Percentiles rank a stretch among this genome's conserved stretches.
Evolutionary conservation across 23 tunicate genomes (phyloP).

Genomic region (Ascidia mentula): DNA sequence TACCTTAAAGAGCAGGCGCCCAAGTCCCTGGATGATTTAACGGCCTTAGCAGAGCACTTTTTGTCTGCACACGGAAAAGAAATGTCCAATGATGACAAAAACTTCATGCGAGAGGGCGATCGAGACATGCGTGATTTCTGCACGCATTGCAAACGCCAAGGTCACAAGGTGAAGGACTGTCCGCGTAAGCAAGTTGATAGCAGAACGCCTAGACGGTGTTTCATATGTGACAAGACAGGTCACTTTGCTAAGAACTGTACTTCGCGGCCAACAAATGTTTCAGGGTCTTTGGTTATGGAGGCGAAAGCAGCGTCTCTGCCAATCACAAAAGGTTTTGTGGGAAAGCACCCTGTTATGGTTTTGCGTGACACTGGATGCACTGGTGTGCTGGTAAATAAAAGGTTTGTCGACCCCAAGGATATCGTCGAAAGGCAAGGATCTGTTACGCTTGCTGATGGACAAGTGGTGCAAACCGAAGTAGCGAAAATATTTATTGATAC

Average conservation of each 20-base stretch:
- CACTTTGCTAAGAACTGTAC: constrained; percentile 14
- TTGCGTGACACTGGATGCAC: constrained; percentile 21
- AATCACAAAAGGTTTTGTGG: not conserved
- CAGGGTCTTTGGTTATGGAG: too few species aligned
- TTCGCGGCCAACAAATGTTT: not conserved
- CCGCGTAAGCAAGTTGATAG: not conserved
- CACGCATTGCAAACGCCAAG: not conserved
- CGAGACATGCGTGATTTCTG: too few species aligned
- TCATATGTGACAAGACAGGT: constrained; percentile 10
- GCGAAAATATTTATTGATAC: constrained; percentile 6
- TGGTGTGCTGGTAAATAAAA: constrained; percentile 2
- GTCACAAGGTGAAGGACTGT: not conserved
- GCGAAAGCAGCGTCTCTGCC: not conserved
- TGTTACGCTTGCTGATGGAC: not conserved
- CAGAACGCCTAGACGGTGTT: constrained; percentile 10
- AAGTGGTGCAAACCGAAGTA: not conserved
- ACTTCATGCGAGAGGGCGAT: not conserved
- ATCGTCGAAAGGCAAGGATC: not conserved
- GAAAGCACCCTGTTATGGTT: not conserved
- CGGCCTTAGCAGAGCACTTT: constrained; percentile 8
- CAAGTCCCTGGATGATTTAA: not conserved
- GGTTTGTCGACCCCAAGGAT: not conserved
- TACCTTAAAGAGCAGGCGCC: constrained; percentile 21
- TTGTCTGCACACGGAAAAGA: not conserved
- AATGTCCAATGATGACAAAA: not conserved